These are phyloP conservation scores for Drosophila robusta DNA, from an alignment of 2,888 invertebrate species.

Conservation along the genomic window DNA sequence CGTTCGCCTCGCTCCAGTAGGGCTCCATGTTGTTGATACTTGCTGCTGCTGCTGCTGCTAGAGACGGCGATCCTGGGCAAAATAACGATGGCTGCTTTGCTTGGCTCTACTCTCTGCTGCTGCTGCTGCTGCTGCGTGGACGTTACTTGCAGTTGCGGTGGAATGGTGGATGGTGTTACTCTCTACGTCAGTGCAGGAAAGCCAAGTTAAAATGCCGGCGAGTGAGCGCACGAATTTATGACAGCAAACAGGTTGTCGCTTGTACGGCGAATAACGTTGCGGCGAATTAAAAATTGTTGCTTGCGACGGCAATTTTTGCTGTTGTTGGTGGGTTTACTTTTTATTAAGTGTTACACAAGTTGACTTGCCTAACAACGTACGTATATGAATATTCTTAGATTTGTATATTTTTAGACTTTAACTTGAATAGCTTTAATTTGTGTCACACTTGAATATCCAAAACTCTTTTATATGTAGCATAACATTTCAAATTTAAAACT, in stretches of 20 bases:
- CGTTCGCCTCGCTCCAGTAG: slow-evolving; percentile 85
- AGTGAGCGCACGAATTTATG: slow-evolving; percentile 49
- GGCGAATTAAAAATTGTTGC: slow-evolving; percentile 57
- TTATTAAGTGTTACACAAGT: slow-evolving; percentile 41
- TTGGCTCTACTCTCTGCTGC: slow-evolving; percentile 33
- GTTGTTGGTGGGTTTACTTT: slow-evolving; percentile 55
- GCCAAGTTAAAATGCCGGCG: slow-evolving; percentile 51
- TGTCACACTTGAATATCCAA: slow-evolving; percentile 57
- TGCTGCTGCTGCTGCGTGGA: slow-evolving; percentile 55
- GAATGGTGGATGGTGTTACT: slow-evolving; percentile 77
- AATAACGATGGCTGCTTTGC: slow-evolving; percentile 19
- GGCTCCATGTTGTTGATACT: slow-evolving; percentile 81
- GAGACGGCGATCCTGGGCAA: slow-evolving; percentile 40
- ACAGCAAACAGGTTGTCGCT: slow-evolving; percentile 79
- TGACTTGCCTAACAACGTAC: slow-evolving; percentile 12
- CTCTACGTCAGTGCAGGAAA: slow-evolving; percentile 59
- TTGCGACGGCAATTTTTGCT: slow-evolving; percentile 22
- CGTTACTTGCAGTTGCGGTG: slow-evolving; percentile 79
- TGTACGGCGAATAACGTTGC: slow-evolving; percentile 52
- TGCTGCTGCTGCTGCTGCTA: slow-evolving; percentile 36
- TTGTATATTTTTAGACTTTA: slow-evolving; percentile 2
- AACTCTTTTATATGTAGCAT: slow-evolving; percentile 62
- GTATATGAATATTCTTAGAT: slow-evolving; percentile 17
- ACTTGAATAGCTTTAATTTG: slow-evolving; percentile 15
- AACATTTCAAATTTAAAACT: slow-evolving; percentile 55